A percentile compares a stretch with the other conserved stretches of the same genome.
phyloP scores from a whole-genome alignment of 2,888 invertebrate genomes.

The Amphipoea oculea region DNA sequence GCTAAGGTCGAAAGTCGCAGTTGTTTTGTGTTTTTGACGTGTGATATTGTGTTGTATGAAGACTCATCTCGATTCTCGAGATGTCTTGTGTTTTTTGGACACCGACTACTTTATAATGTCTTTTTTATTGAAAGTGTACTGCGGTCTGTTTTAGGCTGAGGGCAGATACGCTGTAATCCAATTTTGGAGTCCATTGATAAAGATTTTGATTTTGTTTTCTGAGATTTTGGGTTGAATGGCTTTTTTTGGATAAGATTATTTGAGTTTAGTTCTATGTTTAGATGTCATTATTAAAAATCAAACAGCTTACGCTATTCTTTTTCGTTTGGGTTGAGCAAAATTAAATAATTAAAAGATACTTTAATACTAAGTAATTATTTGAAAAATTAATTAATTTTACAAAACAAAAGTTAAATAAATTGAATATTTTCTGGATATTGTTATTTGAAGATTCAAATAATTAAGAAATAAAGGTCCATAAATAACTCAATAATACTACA shows the following conservation, averaged over 20 bases:
- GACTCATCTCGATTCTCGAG: constrained; percentile 70
- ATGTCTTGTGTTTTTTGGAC: constrained; percentile 77
- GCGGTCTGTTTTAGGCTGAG: constrained; percentile 67
- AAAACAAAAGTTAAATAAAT: not conserved
- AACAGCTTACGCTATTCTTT: too few relatives aligned
- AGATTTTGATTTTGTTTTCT: constrained; percentile 53
- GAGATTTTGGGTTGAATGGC: constrained; percentile 35
- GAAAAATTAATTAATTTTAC: not conserved
- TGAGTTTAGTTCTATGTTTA: not conserved
- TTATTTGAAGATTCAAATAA: too few relatives aligned
- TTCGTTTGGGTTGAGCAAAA: not conserved
- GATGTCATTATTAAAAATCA: not conserved
- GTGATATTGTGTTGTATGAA: constrained; percentile 60
- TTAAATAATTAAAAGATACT: not conserved
- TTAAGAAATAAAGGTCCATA: too few relatives aligned
- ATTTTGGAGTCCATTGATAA: constrained; percentile 66
- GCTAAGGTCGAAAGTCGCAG: constrained; percentile 65
- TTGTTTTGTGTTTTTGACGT: constrained; percentile 10
- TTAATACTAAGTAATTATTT: not conserved
- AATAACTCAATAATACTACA: not conserved
- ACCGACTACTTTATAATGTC: constrained; percentile 83
- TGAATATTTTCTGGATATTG: too few relatives aligned
- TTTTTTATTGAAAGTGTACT: constrained; percentile 81
- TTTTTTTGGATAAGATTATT: constrained; percentile 35
- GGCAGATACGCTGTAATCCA: constrained; percentile 66